Evolutionary conservation across 2,888 invertebrate species (phyloP), one percentile per base, ranked within the genome.

Genomic region (Coronaproctus castanopsis): DNA sequence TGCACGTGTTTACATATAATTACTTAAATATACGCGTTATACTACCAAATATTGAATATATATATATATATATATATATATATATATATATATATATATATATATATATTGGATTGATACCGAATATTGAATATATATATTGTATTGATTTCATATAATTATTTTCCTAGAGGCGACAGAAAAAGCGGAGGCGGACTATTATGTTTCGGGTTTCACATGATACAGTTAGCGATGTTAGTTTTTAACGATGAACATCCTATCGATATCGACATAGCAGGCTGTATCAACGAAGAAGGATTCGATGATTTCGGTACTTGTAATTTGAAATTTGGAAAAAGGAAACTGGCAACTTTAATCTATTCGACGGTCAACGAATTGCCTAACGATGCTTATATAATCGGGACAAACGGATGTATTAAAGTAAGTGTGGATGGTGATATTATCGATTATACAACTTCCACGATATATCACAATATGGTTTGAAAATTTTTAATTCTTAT

Each of bases 121-220:
- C n/a, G n/a, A n/a, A n/a, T n/a, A n/a, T n/a, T n/a, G n/a, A n/a
- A n/a, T n/a, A n/a, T n/a, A n/a, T n/a, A n/a, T n/a, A n/a, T n/a
- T n/a, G n/a, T n/a, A n/a, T n/a, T n/a, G n/a, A n/a, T n/a, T n/a
- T n/a, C n/a, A n/a, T n/a, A n/a, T n/a, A n/a, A n/a, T n/a, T n/a
- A n/a, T 8, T 36, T 57, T 76, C 75, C 61, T 67, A 84, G 80
- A 19, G 73, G 76, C 65, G 83, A 80, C 66, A 77, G 80, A 58
- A 67, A 84, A 54, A 89, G 88, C n/a, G 89, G 87, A 20, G 87
- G 85, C 20, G 81, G 80, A 0, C 78, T 82, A 20, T 71, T 85
- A 59, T 87, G 87, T 68, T 73, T 89, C 53, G 90, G 89, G 0
- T 75, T 89, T 14, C 90, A 90, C 68, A 71, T 76, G 0, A 73